Evolutionary conservation across 2,797 vertebrate species (phyloP), one percentile per base, ranked within the genome.

Genomic region (Spinus pinus): DNA sequence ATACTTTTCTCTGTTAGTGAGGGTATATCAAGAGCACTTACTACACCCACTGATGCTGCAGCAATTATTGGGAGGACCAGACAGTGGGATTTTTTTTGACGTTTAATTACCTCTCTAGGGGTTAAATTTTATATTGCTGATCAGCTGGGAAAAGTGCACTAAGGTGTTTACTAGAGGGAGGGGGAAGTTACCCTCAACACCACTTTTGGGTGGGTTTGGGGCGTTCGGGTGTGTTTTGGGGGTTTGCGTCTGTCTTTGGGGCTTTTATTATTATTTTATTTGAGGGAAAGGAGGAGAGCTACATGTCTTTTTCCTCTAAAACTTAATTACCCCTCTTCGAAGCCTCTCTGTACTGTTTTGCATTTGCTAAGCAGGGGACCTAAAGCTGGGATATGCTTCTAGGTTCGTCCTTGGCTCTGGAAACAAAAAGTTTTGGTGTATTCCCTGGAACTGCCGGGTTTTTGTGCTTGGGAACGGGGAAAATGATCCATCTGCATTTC

Each of bases 281-380:
- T 8, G 20, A 6, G 22, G n/a, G 18, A 35, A 72, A 23, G 39
- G 23, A 19, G 28, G 33, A 54, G 44, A n/a, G 23, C 10, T 53
- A 7, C 18, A 14, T 0, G 2, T 2, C 4, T 12, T 4, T 33
- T 60, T 18, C 7, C 22, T 44, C 7, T n/a, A 4, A 37, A 42
- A 12, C 10, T 1, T 4, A 27, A 39, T 23, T 31, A 5, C 4
- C 15, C 7, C 23, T 41, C 20, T 20, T 47, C 0, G 6, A 9
- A 14, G 19, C 14, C 5, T 27, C 17, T 54, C 15, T 13, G 5
- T 27, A 7, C 54, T 67, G 5, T 16, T 19, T n/a, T 41, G 27
- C 3, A 3, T 56, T 39, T 51, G 19, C 27, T 23, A 22, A 16
- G 49, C 31, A n/a, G 7, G 31, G 22, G 35, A 6, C 15, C 11